Conservation (phyloP, 64 coral and sea anemone genomes). For the Actinia tenebrosa region DNA sequence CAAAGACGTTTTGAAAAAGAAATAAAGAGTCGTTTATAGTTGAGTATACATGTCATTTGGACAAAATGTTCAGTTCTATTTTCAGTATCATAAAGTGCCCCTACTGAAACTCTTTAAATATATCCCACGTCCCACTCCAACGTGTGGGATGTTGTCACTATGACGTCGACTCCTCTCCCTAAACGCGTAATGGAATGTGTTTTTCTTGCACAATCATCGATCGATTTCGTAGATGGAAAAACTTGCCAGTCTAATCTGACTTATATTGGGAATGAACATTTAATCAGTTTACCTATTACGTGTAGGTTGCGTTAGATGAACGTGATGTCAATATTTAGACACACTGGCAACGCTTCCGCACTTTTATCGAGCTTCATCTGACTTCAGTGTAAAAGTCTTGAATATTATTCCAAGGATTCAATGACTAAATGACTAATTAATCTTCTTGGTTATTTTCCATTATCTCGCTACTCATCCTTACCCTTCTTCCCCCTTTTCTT, state of each 20-base stretch:
- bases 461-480: not conserved
- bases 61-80: not conserved
- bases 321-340: constrained; percentile 1
- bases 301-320: constrained; percentile 6
- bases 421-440: not conserved
- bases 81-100: not conserved
- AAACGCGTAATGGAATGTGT: not conserved
- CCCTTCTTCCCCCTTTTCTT: too few relatives aligned
- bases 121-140: not conserved
- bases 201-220: not conserved
- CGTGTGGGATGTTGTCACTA: not conserved
- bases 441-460: not conserved
- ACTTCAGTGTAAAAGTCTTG: not conserved
- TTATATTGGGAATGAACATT: not conserved
- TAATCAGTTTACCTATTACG: not conserved
- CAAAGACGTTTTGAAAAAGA: too few relatives aligned
- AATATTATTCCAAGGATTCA: not conserved
- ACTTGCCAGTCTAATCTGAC: not conserved
- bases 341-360: not conserved
- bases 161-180: not conserved
- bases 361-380: not conserved
- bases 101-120: not conserved
- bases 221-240: not conserved
- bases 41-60: too few relatives aligned
- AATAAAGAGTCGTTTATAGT: too few relatives aligned